Percentiles rank a stretch among this genome's conserved stretches.
phyloP scores from a whole-genome alignment of 2,113 vertebrate genomes.

The Heloderma charlesbogerti region DNA sequence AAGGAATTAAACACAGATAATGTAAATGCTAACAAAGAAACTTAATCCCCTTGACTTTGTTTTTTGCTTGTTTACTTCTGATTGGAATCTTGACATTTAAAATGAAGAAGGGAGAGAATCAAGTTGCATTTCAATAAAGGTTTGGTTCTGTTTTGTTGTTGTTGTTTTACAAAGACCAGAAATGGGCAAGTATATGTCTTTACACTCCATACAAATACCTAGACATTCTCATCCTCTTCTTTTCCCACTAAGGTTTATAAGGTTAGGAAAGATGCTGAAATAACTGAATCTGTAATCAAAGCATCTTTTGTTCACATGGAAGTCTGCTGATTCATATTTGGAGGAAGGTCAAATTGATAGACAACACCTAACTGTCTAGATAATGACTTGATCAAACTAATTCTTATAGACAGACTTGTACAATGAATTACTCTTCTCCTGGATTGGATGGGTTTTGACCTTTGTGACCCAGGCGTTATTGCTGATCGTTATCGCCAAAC shows the following conservation, averaged over 20 bases:
- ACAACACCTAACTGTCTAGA: conserved; percentile 66
- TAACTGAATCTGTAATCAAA: neutral
- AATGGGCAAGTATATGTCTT: neutral
- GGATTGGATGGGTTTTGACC: conserved; percentile 71
- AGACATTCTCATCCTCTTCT: neutral
- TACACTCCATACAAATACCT: neutral
- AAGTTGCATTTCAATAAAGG: conserved; percentile 44
- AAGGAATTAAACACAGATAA: conserved; percentile 75
- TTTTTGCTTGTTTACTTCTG: conserved; percentile 69
- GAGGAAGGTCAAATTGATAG: conserved; percentile 74
- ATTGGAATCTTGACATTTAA: conserved; percentile 59
- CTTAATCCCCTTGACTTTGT: conserved; percentile 66
- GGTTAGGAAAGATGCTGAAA: conserved; percentile 39
- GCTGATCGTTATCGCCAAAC: conserved; percentile 75
- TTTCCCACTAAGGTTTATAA: neutral
- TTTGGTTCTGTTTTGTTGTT: conserved; percentile 19
- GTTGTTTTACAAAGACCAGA: neutral
- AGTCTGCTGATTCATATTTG: conserved; percentile 62
- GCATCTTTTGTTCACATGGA: conserved; percentile 51
- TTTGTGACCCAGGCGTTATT: conserved; percentile 75
- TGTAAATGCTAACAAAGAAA: conserved; percentile 72
- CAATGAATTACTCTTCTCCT: conserved; percentile 75
- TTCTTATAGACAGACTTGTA: conserved; percentile 72
- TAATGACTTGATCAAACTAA: conserved; percentile 75
- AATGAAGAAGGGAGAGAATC: conserved; percentile 32